A percentile compares a stretch with the other conserved stretches of the same genome.
These are phyloP conservation scores for Ormyrus thymus DNA, from an alignment of 2,888 invertebrate genomes.

Conservation along the genomic window DNA sequence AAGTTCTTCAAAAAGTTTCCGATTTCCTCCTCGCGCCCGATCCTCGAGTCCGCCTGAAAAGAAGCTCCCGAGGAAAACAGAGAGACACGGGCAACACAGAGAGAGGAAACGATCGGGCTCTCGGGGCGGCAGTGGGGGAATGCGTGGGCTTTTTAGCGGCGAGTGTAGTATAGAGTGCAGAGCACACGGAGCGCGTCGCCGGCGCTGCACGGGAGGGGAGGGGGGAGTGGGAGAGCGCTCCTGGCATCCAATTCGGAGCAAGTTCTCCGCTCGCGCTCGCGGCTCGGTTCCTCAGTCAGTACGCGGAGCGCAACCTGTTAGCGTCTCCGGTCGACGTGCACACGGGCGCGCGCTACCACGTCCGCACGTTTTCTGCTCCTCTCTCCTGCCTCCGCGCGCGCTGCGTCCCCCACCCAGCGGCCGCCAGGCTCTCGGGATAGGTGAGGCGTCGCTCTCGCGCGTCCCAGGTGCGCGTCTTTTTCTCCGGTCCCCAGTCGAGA, in stretches of 20 bases:
- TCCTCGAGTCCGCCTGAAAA: too few relatives aligned
- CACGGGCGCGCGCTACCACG: constrained; percentile 8
- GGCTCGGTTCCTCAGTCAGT: constrained; percentile 62
- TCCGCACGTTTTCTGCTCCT: constrained; percentile 7
- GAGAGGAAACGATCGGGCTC: too few relatives aligned
- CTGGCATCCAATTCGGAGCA: constrained; percentile 54
- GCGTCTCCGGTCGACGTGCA: constrained; percentile 51
- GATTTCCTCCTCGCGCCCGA: too few relatives aligned
- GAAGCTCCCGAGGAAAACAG: too few relatives aligned
- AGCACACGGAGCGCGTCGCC: too few relatives aligned
- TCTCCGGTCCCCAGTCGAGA: not conserved
- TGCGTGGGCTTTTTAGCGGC: constrained; percentile 39
- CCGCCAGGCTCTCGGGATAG: too few relatives aligned
- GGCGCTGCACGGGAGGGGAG: constrained; percentile 30
- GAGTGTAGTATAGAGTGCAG: not conserved
- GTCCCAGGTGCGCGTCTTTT: constrained; percentile 23
- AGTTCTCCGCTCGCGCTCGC: constrained; percentile 41
- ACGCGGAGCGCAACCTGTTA: constrained; percentile 67
- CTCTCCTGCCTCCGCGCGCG: not conserved
- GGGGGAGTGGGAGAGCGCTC: constrained; percentile 36
- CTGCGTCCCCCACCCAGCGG: not conserved
- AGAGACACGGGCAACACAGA: too few relatives aligned
- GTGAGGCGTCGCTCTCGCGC: not conserved
- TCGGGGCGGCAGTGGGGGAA: constrained; percentile 41
- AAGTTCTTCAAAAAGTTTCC: too few relatives aligned